phyloP scores from a whole-genome alignment of 2,888 invertebrate species.

The Aspidiotus destructor region DNA sequence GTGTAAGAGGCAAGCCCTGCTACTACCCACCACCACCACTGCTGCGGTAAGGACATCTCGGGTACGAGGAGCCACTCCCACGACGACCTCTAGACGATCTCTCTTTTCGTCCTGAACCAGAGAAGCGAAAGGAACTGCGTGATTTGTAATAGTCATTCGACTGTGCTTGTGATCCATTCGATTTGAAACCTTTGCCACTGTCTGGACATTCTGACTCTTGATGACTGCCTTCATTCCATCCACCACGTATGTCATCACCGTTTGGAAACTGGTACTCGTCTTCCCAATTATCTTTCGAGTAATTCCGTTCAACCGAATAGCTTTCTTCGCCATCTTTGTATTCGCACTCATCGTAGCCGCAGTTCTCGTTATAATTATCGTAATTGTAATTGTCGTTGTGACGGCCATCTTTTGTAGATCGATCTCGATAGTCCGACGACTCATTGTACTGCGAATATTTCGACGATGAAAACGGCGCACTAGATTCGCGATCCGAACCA shows the following conservation, averaged over 20 bases:
- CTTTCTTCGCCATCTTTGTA: background rate
- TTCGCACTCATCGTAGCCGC: conserved; percentile 19
- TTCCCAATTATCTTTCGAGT: conserved; percentile 24
- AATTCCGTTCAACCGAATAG: conserved; percentile 5
- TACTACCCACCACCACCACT: background rate
- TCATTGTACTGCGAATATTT: conserved; percentile 16
- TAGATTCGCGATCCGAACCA: background rate
- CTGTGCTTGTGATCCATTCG: background rate
- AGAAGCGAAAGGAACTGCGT: conserved; percentile 8
- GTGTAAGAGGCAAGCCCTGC: too few species aligned
- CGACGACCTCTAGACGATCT: conserved; percentile 1
- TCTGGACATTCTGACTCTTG: conserved; percentile 11
- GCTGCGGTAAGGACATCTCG: background rate
- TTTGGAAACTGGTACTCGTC: conserved; percentile 6
- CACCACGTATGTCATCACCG: background rate
- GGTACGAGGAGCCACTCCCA: conserved; percentile 3
- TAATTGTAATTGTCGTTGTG: conserved; percentile 11
- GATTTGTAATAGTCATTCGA: conserved; percentile 17
- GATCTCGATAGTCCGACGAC: conserved; percentile 9
- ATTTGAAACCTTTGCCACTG: conserved; percentile 1
- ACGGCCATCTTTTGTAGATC: conserved; percentile 1
- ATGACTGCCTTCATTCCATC: conserved; percentile 9
- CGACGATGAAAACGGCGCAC: conserved; percentile 4
- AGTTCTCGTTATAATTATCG: conserved; percentile 16
- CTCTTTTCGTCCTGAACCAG: background rate